Evolutionary conservation across 2,797 vertebrate genomes (phyloP).

Genomic region (Rhinella marina): DNA sequence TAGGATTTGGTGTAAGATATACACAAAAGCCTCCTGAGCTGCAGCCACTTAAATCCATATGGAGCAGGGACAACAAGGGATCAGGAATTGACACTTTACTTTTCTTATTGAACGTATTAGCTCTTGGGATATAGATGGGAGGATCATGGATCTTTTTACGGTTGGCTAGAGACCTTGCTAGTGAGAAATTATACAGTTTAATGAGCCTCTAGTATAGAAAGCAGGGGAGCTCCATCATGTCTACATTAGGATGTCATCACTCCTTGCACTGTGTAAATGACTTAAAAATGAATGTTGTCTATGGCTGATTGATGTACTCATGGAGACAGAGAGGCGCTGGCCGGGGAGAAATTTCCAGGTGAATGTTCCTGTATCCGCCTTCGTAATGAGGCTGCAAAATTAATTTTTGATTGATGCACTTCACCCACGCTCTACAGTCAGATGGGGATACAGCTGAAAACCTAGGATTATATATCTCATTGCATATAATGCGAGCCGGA

Average conservation of each 20-base stretch:
- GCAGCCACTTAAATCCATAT: conserved; percentile 5
- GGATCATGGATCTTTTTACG: conserved; percentile 24
- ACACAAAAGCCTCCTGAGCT: conserved; percentile 4
- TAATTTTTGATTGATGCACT: conserved; percentile 51
- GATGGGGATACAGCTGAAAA: background rate
- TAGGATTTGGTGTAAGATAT: conserved; percentile 27
- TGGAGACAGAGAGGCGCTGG: conserved; percentile 4
- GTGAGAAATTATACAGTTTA: conserved; percentile 36
- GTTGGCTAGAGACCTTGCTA: conserved; percentile 4
- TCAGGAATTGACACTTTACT: conserved; percentile 7
- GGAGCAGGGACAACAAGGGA: conserved; percentile 4
- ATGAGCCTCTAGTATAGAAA: conserved; percentile 34
- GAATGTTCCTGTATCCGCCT: conserved; percentile 39
- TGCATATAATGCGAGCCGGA: background rate
- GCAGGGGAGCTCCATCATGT: conserved; percentile 37
- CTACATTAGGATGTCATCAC: conserved; percentile 48
- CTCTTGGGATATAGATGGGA: background rate
- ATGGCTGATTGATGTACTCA: conserved; percentile 50
- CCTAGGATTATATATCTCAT: conserved; percentile 7
- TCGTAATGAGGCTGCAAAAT: conserved; percentile 48
- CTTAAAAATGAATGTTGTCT: conserved; percentile 44
- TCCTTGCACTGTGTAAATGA: conserved; percentile 28
- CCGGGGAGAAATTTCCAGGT: conserved; percentile 32
- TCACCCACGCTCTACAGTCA: background rate
- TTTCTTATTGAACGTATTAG: conserved; percentile 8